Evolutionary conservation across 2,888 invertebrate genomes (phyloP).

Genomic region (Caenorhabditis zanzibari): DNA sequence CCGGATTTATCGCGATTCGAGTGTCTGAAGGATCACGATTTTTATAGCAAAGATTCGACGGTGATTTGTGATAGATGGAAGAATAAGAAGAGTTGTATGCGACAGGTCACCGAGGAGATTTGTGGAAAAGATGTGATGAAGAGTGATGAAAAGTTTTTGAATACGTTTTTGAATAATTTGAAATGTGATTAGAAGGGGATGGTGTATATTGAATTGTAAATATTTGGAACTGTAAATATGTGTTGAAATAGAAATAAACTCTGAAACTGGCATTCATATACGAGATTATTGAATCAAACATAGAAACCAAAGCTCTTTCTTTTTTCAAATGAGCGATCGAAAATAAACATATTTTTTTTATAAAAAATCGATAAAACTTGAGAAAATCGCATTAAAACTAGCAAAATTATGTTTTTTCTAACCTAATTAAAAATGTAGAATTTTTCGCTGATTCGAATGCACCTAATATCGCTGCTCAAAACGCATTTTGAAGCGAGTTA

Average conservation of each 20-base stretch:
- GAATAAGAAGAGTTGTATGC: slow-evolving; percentile 35
- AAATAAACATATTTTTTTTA: too few species aligned
- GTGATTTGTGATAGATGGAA: slow-evolving; percentile 36
- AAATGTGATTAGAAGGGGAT: slow-evolving; percentile 11
- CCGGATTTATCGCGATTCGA: slow-evolving; percentile 33
- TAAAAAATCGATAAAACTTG: too few species aligned
- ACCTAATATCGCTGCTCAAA: too few species aligned
- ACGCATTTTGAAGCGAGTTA: too few species aligned
- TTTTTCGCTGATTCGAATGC: too few species aligned
- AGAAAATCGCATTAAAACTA: too few species aligned
- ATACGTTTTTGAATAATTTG: slow-evolving; percentile 23
- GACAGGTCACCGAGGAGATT: slow-evolving; percentile 18
- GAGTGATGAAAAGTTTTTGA: slow-evolving; percentile 23
- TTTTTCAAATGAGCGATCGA: too few species aligned
- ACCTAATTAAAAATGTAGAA: too few species aligned
- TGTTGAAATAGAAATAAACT: slow-evolving; percentile 1
- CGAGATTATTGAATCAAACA: too few species aligned
- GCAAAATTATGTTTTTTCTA: too few species aligned
- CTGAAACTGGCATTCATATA: neutral
- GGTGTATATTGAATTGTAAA: slow-evolving; percentile 17
- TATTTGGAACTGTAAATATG: neutral
- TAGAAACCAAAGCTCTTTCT: too few species aligned
- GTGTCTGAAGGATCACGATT: slow-evolving; percentile 41
- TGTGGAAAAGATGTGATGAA: slow-evolving; percentile 42
- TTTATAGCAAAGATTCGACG: slow-evolving; percentile 40